Base-by-base conservation (phyloP, 2,113 vertebrate species). In the Rhea americana region DNA sequence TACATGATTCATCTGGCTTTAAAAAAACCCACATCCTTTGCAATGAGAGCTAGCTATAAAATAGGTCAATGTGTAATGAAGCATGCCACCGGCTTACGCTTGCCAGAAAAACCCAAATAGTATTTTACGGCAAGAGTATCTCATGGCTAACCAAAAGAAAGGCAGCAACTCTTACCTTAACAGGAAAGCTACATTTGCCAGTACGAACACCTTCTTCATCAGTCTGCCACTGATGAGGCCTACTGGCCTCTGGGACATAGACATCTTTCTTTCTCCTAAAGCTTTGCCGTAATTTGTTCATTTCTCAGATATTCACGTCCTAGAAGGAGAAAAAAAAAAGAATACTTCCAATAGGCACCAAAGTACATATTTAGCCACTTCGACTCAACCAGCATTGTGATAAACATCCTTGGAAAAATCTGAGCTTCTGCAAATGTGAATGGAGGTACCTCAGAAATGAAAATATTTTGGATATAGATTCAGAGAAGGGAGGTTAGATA, bases 221-320 rank as follows among this genome's bases (percentile, higher is more conserved):
- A 2, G 99, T 99, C 97, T 99, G 99, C 99, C 99, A 99, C 94
- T 99, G 99, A 96, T 99, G 99, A 62, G 99, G 99, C 93, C 99
- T 98, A 94, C 99, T 99, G 55, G 99, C 99, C 97, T 99, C 99
- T 9, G 99, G 99, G 87, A 99, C 98, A 79, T 99, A 99, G 90
- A 99, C 97, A 97, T 99, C 99, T 99, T 99, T 99, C 99, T 99
- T 99, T 97, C 99, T 98, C 87, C 99, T 98, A 97, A 99, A 99
- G 96, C 99, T 99, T 94, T 99, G 99, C 95, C 99, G 98, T 97
- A 99, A 98, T 98, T 99, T 99, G 97, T 99, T 99, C 99, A 99
- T 99, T 95, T 98, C 98, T 98, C 97, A 98, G 97, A 87, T 97
- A 97, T 96, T 98, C 97, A 98, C 91, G 95, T 96, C 91, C 97